Conservation (phyloP, 1,140 invertebrate species). For the Brachionus manjavacas region DNA sequence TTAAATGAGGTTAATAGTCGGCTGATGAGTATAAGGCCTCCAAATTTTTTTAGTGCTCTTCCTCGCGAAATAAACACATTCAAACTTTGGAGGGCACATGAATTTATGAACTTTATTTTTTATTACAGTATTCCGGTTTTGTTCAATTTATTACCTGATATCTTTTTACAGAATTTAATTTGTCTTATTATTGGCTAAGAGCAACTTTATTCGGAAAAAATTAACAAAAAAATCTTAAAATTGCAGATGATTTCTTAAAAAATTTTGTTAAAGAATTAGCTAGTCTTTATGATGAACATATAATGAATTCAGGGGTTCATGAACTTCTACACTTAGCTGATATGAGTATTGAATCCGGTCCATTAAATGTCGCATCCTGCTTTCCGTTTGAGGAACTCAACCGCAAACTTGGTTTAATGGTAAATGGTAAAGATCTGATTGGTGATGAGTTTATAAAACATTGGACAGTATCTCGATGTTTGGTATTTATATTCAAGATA, state of each 20-base stretch:
- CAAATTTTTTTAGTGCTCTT: neutral
- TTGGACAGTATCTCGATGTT: neutral
- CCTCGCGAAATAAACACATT: neutral
- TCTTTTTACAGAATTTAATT: neutral
- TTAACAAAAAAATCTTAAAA: neutral
- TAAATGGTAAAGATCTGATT: neutral
- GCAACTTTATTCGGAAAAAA: neutral
- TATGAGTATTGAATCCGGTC: neutral
- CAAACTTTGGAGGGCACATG: neutral
- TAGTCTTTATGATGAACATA: neutral
- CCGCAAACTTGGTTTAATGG: neutral
- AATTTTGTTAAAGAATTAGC: neutral
- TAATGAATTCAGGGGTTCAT: neutral
- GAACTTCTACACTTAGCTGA: neutral
- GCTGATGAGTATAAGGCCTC: neutral
- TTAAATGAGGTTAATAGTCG: neutral
- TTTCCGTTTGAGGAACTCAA: neutral
- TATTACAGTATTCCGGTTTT: neutral
- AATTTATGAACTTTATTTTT: slow-evolving; percentile 10
- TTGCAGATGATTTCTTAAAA: neutral
- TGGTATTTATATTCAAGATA: neutral
- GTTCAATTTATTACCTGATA: neutral
- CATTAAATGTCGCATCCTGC: neutral
- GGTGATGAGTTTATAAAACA: neutral
- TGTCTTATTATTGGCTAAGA: neutral